Conservation (phyloP, 2,113 vertebrate species). For the Tiliqua scincoides region DNA sequence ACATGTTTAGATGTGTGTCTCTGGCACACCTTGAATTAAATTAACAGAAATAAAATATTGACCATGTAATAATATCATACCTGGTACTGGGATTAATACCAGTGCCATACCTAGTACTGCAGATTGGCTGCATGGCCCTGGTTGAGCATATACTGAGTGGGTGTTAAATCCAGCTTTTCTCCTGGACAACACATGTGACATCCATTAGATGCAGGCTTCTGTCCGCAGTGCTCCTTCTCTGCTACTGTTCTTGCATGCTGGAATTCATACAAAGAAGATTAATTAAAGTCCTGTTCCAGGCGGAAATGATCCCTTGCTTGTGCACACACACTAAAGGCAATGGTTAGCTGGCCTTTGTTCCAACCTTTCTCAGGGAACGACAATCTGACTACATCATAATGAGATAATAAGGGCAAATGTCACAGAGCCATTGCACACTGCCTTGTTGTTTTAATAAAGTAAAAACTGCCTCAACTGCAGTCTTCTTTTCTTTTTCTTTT, state of each 20-base stretch:
- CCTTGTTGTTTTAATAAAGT: slow-evolving; percentile 34
- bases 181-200: too few relatives aligned
- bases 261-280: background rate
- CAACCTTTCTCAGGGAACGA: background rate
- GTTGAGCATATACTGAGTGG: background rate
- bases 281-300: background rate
- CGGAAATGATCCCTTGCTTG: background rate
- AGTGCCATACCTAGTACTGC: too few relatives aligned
- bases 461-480: slow-evolving; percentile 36
- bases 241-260: background rate
- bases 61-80: too few relatives aligned
- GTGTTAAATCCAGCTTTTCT: background rate
- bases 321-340: background rate
- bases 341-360: background rate
- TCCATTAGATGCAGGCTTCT: background rate
- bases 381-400: background rate
- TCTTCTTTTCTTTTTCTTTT: background rate
- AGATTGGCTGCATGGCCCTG: background rate
- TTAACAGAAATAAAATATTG: too few relatives aligned
- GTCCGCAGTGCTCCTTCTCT: background rate
- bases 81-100: too few relatives aligned
- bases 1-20: too few relatives aligned
- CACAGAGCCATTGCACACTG: background rate
- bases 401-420: slow-evolving; percentile 15
- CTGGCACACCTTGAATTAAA: too few relatives aligned